These are phyloP conservation scores for Cyrtodaria siliqua DNA, from an alignment of 2,888 invertebrate species.

Conservation along the genomic window DNA sequence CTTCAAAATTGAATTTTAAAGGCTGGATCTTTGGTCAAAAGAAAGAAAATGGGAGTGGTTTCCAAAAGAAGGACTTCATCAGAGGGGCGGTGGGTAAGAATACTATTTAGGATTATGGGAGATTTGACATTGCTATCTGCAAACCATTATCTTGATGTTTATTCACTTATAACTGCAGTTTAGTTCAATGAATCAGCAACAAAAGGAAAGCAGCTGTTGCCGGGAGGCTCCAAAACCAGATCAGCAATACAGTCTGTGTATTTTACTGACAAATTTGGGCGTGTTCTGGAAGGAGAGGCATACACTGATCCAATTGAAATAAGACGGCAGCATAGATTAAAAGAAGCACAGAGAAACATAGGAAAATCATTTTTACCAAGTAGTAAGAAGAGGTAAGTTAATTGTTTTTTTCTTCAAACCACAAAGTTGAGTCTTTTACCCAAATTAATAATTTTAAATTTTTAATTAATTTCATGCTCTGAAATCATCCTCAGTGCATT, in stretches of 20 bases:
- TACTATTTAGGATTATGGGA: no score
- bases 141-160: no score
- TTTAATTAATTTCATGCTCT: no score
- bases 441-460: no score
- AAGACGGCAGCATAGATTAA: slow-evolving; percentile 79
- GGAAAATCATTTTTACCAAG: slow-evolving; percentile 85
- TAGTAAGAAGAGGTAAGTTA: slow-evolving; percentile 83
- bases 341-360: slow-evolving; percentile 84
- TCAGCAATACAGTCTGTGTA: slow-evolving; percentile 84
- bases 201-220: slow-evolving; percentile 85
- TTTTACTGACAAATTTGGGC: slow-evolving; percentile 83
- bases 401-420: background rate
- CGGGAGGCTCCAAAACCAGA: slow-evolving; percentile 82
- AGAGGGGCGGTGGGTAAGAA: no score
- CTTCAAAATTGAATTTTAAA: no score
- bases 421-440: background rate
- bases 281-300: slow-evolving; percentile 84
- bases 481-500: no score
- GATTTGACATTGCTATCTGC: no score
- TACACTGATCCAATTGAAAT: slow-evolving; percentile 85
- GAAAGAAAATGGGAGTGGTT: no score
- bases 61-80: no score
- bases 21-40: no score
- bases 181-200: slow-evolving; percentile 83
- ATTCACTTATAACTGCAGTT: slow-evolving; percentile 63